Percentiles rank a stretch among this genome's conserved stretches.
Evolutionary conservation across 2,888 invertebrate species (phyloP).

Genomic region (Melipona beecheii): DNA sequence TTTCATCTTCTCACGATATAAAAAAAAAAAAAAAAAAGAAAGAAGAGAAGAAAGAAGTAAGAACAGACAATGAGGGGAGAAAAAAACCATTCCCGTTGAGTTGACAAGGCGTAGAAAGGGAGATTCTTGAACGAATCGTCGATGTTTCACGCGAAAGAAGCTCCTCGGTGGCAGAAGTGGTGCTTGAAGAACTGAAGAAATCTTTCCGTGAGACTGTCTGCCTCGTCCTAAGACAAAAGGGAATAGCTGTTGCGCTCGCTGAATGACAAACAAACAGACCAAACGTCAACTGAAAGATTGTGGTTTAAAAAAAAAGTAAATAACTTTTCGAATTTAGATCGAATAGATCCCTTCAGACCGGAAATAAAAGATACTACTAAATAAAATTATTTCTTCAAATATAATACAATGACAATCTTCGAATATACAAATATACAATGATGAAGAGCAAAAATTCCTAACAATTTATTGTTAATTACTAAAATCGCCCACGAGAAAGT

Average conservation of each 20-base stretch:
- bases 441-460: background rate
- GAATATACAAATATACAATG: too few relatives aligned
- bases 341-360: background rate
- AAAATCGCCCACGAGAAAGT: background rate
- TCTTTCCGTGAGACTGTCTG: background rate
- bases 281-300: background rate
- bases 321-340: background rate
- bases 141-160: background rate
- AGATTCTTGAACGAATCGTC: slow-evolving; percentile 67
- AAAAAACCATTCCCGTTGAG: background rate
- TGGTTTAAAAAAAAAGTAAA: slow-evolving; percentile 6
- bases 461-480: background rate
- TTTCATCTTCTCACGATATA: slow-evolving; percentile 30
- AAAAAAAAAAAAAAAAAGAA: background rate
- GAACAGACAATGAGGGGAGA: background rate
- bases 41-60: background rate
- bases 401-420: background rate
- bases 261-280: background rate
- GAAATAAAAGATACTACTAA: background rate
- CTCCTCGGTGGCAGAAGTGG: slow-evolving; percentile 5
- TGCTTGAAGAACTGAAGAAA: background rate
- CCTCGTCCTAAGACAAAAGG: background rate
- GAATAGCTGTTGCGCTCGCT: background rate
- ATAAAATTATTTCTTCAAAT: background rate
- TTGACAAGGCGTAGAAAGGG: background rate